Conservation (phyloP, 2,113 vertebrate species). For the Picathartes gymnocephalus region DNA sequence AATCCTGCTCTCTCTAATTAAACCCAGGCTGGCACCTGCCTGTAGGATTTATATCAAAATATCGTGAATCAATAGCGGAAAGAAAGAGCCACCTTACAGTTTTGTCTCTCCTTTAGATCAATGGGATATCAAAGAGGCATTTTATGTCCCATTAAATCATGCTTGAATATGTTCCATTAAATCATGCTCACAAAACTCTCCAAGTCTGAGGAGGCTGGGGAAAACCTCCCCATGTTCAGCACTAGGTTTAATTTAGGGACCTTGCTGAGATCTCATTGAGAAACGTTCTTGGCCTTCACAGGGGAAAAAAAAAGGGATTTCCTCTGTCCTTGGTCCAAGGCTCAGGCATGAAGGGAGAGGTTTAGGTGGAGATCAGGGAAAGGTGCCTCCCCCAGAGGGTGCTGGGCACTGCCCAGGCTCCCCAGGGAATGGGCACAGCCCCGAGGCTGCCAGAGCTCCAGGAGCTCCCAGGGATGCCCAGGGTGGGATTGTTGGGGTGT, state of each 20-base stretch:
- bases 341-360: neutral
- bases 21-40: neutral
- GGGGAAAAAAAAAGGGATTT: neutral
- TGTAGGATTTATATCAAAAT: neutral
- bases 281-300: neutral
- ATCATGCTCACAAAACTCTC: neutral
- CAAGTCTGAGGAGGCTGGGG: neutral
- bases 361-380: fast-evolving
- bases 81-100: neutral
- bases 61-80: neutral
- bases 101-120: constrained; percentile 20
- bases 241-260: neutral
- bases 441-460: neutral
- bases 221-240: neutral
- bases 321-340: neutral
- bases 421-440: neutral
- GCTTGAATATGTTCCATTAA: neutral
- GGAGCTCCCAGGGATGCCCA: neutral
- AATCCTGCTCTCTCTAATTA: neutral
- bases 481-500: neutral
- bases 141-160: constrained; percentile 41
- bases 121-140: neutral
- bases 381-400: neutral
- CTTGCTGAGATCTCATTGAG: neutral
- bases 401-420: neutral